Percentiles rank a stretch among this genome's conserved stretches.
Conservation (phyloP, 2,888 invertebrate genomes). For the Dinocampus coccinellae region DNA sequence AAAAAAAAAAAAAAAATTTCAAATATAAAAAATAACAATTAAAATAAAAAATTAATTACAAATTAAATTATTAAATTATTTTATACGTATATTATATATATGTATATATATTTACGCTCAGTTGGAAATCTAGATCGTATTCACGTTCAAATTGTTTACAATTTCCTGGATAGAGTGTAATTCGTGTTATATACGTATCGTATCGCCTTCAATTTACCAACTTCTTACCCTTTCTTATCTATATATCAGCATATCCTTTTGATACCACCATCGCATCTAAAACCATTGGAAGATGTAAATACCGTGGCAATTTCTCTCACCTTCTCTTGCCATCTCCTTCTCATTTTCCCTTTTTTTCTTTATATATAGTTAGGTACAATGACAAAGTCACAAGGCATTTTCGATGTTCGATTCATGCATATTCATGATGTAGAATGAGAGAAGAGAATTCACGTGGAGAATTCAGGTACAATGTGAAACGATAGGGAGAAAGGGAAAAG, state of each 20-base stretch:
- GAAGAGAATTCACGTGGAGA: not conserved
- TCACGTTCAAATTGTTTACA: constrained; percentile 22
- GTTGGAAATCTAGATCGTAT: constrained; percentile 17
- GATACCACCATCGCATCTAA: constrained; percentile 8
- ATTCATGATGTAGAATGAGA: constrained; percentile 39
- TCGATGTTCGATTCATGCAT: constrained; percentile 41
- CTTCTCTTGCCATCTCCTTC: too few relatives aligned
- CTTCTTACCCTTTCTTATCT: not conserved
- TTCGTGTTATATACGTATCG: constrained; percentile 20
- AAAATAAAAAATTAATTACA: not conserved
- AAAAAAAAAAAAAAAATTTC: too few relatives aligned
- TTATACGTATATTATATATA: not conserved
- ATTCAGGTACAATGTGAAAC: not conserved
- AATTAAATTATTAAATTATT: not conserved
- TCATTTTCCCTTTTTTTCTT: too few relatives aligned
- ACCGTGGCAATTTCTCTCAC: not conserved
- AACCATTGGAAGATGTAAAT: not conserved
- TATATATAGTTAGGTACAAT: constrained; percentile 2
- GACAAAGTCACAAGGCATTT: constrained; percentile 25
- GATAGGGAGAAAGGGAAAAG: not conserved
- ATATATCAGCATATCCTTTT: not conserved
- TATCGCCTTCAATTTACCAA: too few relatives aligned
- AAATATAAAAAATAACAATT: too few relatives aligned
- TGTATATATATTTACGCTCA: not conserved
- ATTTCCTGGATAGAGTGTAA: constrained; percentile 25